Conservation (phyloP, 2,797 vertebrate species). For the Pyrocephalus nanus region DNA sequence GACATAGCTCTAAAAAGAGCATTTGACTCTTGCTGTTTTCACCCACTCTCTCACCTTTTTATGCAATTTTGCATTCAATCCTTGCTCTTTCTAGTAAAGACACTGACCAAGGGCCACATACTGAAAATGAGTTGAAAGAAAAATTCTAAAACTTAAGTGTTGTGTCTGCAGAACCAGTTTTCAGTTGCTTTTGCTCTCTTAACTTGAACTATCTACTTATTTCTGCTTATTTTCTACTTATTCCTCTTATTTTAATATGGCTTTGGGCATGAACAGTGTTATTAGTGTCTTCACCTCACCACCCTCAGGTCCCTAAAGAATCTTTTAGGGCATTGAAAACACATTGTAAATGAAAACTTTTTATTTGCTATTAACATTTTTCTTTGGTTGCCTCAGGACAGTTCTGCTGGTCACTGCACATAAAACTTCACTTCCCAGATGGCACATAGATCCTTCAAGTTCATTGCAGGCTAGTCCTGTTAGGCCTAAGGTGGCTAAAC, state of each 20-base stretch:
- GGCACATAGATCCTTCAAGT: background rate
- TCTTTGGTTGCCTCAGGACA: background rate
- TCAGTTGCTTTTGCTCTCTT: background rate
- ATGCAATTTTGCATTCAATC: background rate
- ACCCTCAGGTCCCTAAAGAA: background rate
- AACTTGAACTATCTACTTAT: background rate
- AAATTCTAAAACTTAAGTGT: background rate
- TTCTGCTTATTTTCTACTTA: background rate
- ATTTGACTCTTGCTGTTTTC: background rate
- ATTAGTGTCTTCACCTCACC: background rate
- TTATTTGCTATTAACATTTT: background rate
- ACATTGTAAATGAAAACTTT: background rate
- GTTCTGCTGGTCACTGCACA: background rate
- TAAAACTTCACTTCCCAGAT: background rate
- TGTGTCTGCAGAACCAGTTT: background rate
- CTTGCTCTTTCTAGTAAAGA: background rate
- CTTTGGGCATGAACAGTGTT: background rate
- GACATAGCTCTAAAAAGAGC: background rate
- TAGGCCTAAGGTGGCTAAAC: background rate
- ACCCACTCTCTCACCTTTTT: background rate
- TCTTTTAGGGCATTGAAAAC: background rate
- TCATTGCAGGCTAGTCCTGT: background rate
- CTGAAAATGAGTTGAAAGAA: background rate
- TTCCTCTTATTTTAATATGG: background rate
- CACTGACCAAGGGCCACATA: background rate